Evolutionary conservation across 2,797 vertebrate genomes (phyloP), one percentile per base, ranked within the genome.

Genomic region (Potorous gilbertii): DNA sequence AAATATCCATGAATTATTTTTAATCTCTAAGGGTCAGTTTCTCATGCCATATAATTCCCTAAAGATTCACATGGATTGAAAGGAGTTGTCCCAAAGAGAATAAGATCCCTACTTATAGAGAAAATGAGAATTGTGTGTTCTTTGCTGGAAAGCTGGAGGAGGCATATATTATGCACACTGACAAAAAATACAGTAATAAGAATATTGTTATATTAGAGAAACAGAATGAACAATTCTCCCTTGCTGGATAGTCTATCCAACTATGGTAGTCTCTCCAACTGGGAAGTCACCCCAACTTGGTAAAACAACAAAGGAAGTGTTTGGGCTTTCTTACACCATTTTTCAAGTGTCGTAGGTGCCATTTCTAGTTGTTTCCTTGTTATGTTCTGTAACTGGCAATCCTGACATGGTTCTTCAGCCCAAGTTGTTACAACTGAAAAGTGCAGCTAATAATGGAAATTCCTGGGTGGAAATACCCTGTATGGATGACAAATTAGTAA

Each of bases 21-120:
- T 96, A 96, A 96, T 95, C 95, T 96, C 94, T 90, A 93, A 95
- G 55, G n/a, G 89, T 96, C 92, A 96, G n/a, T 96, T 96, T 96
- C 96, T 98, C 93, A 93, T 96, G 40, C 40, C 40, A 87, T 50
- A 27, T 27, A 50, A 87, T 46, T 46, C 56, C 94, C 95, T 74
- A 91, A 66, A 92, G 93, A 94, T 54, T 95, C 14, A 12, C 90
- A 54, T 13, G 29, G 54, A 92, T 92, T 92, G 50, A 97, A n/a
- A 97, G 95, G 96, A 93, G n/a, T 62, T 93, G 57, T 94, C 93
- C 92, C 50, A 66, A 40, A 55, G 57, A 95, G 57, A 93, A 93
- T 94, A 96, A 95, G 46, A 46, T 55, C 31, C 94, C 55, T 52
- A 94, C 21, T 87, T 52, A 95, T 29, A 57, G 62, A 92, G 56